These are phyloP conservation scores for Muscidifurax raptorellus DNA, from an alignment of 1,140 invertebrate genomes.

Conservation along the genomic window DNA sequence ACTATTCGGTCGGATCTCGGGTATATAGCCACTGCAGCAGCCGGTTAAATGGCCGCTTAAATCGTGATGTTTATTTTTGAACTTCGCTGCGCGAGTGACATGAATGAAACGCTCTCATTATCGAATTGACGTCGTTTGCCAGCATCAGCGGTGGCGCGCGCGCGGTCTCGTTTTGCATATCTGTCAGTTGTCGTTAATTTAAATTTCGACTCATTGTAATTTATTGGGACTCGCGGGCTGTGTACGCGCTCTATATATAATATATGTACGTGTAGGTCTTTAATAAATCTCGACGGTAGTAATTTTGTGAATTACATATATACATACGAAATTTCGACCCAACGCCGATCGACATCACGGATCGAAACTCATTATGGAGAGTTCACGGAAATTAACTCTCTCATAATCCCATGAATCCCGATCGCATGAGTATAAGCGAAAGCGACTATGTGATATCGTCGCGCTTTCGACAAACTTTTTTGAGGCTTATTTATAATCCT, in stretches of 20 bases:
- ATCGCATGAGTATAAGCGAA: background rate
- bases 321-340: background rate
- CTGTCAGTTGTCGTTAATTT: background rate
- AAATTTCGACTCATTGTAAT: background rate
- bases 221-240: background rate
- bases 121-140: background rate
- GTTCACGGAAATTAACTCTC: background rate
- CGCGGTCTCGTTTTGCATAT: background rate
- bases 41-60: background rate
- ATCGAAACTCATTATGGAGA: too few species aligned
- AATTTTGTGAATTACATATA: background rate
- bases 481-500: background rate
- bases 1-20: background rate
- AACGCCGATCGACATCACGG: too few species aligned
- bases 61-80: constrained; percentile 2
- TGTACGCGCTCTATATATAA: too few species aligned
- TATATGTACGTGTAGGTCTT: background rate
- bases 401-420: too few species aligned
- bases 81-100: background rate
- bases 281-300: background rate
- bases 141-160: too few species aligned
- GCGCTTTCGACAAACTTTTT: background rate
- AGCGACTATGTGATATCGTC: background rate
- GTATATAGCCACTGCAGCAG: background rate
- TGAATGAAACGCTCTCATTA: background rate